Evolutionary conservation across 1,140 invertebrate species (phyloP), one percentile per base, ranked within the genome.

Genomic region (Meteorus sp.): DNA sequence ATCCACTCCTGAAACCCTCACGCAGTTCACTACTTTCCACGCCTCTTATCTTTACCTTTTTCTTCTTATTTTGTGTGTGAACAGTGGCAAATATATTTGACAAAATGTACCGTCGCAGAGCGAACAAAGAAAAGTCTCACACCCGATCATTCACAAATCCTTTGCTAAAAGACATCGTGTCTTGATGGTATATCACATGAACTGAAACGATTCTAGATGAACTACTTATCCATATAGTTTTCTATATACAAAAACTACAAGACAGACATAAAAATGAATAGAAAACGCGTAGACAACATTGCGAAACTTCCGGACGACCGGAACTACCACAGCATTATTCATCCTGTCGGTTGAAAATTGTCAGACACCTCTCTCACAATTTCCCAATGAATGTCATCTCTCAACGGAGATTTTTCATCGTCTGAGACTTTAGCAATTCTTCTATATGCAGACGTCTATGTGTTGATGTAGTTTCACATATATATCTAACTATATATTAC

Each of bases 371-470:
- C 35, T 33, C 59, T 60, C 43, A 61, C 63, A 70, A 71, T 71
- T 70, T 70, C 60, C 65, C 62, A 62, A 69, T 55, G 64, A 69
- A 69, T 57, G 67, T 64, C 53, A 29, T 35, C 47, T 61, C 52
- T 39, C 60, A 50, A 17, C 29, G 25, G 35, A 64, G 59, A 69
- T 69, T 69, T 69, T 68, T 68, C 66, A 68, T 68, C 51, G 55
- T 48, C 41, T 61, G 51, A 39, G 19, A 25, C 52, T 19, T 20
- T 25, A 41, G 15, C 15, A 39, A 39, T 39, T 39, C 35, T 13
- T 39, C n/a, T n/a, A n/a, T n/a, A n/a, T n/a, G n/a, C n/a, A 23
- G 8, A 7, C 50, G 47, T 27, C 4, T 39, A 11, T 39, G 15
- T 41, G n/a, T n/a, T 15, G 11, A 41, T n/a, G 19, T n/a, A 33